Conservation (phyloP, 2,113 vertebrate genomes). For the Tonatia bakeri region DNA sequence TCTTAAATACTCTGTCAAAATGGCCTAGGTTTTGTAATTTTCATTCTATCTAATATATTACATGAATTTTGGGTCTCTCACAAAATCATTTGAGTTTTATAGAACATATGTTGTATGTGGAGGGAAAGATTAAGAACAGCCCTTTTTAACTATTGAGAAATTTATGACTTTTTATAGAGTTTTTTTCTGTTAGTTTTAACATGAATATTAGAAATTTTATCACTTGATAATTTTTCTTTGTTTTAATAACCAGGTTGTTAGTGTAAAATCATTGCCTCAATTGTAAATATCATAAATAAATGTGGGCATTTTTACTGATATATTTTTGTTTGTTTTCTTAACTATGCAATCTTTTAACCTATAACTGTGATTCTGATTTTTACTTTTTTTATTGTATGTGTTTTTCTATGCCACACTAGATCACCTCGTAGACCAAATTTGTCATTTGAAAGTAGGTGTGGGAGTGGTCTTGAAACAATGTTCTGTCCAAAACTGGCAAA, state of each 20-base stretch:
- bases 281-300: not conserved
- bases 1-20: not conserved
- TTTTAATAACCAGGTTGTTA: not conserved
- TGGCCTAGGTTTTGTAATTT: not conserved
- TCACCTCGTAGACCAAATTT: not conserved
- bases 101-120: not conserved
- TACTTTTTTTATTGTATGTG: not conserved
- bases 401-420: not conserved
- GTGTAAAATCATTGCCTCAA: not conserved
- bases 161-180: not conserved
- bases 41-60: not conserved
- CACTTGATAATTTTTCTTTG: not conserved
- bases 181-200: not conserved
- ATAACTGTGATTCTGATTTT: not conserved
- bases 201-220: not conserved
- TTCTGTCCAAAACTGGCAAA: not conserved
- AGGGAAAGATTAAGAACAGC: not conserved
- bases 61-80: not conserved
- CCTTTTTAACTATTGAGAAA: not conserved
- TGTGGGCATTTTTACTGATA: not conserved
- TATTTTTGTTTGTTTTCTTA: not conserved
- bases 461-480: not conserved
- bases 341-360: not conserved
- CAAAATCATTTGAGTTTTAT: not conserved
- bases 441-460: not conserved